Base-by-base conservation (phyloP, 2,888 invertebrate species). In the Alloscopus bannaensis region DNA sequence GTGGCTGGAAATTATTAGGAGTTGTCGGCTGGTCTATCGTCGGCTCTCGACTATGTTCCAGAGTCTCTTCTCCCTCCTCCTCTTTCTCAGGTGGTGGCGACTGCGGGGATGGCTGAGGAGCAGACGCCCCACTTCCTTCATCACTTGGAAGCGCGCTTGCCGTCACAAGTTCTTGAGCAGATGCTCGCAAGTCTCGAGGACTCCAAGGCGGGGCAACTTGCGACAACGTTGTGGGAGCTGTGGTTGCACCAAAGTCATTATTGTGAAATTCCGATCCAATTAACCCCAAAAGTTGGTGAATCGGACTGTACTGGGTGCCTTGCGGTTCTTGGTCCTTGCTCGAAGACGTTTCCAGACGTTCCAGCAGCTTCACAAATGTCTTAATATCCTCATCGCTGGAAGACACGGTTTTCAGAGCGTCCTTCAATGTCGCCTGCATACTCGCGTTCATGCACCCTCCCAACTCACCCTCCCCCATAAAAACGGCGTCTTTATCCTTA, bases 381-480 rank as follows among this genome's bases (percentile, higher is more conserved):
- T 79, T 72, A 20, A 79, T 79, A 1, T 79, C 79, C 24, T 62
- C 52, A n/a, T 72, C 60, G 1, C 66, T 57, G 0, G 59, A 22
- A 22, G 50, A 22, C 28, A 79, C 60, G 18, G 68, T 3, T 4
- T 47, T 29, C 26, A 79, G 31, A 11, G 79, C 79, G 26, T 72
- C 72, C 36, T 68, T 72, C 28, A 79, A 52, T 3, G 79, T 50
- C 16, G 31, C 16, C 24, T 76, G 75, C 76, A 80, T 47, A 22
- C 72, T 55, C 2, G 72, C 50, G 36, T 80, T 82, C 36, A 82
- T 59, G 26, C 82, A 82, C 8, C 62, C 8, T 3, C 77, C 80
- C 42, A 82, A 57, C 42, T 82, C 81, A n/a, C n/a, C n/a, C 42
- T 82, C 47, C n/a, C 65, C 71, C 6, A 82, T 11, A 55, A 64